Percentiles rank a stretch among this genome's conserved stretches.
Conservation (phyloP, 1,140 invertebrate genomes). For the Drosophila tsacasi region DNA sequence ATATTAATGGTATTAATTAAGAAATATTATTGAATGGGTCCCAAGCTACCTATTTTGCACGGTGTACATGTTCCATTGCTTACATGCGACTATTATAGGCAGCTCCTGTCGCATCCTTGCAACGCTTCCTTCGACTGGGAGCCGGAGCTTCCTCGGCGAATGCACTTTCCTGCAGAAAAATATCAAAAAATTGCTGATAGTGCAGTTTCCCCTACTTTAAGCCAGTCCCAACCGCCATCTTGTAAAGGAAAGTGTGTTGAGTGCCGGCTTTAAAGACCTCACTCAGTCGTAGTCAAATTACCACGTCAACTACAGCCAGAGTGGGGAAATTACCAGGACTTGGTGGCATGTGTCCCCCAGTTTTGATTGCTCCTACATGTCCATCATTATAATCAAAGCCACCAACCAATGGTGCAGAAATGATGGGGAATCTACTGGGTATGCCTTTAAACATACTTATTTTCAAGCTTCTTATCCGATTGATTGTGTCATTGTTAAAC, state of each 20-base stretch:
- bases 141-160: constrained; percentile 35
- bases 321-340: constrained; percentile 32
- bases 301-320: not conserved
- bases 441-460: not conserved
- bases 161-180: constrained; percentile 55
- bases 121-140: constrained; percentile 41
- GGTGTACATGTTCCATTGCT: constrained; percentile 8
- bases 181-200: constrained; percentile 70
- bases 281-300: constrained; percentile 9
- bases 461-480: not conserved
- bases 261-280: constrained; percentile 38
- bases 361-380: constrained; percentile 18
- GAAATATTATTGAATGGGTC: not conserved
- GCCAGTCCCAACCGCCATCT: not conserved
- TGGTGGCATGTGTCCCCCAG: not conserved
- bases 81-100: constrained; percentile 18
- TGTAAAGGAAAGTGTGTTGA: constrained; percentile 52
- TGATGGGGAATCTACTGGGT: not conserved
- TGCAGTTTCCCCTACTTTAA: constrained; percentile 15
- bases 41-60: not conserved
- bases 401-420: not conserved
- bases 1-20: not conserved
- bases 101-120: constrained; percentile 51
- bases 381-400: not conserved
- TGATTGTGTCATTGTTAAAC: not conserved